Percentiles rank a stretch among this genome's conserved stretches.
Conservation (phyloP, 1,140 invertebrate genomes). For the Pygmarrhopalites habei region DNA sequence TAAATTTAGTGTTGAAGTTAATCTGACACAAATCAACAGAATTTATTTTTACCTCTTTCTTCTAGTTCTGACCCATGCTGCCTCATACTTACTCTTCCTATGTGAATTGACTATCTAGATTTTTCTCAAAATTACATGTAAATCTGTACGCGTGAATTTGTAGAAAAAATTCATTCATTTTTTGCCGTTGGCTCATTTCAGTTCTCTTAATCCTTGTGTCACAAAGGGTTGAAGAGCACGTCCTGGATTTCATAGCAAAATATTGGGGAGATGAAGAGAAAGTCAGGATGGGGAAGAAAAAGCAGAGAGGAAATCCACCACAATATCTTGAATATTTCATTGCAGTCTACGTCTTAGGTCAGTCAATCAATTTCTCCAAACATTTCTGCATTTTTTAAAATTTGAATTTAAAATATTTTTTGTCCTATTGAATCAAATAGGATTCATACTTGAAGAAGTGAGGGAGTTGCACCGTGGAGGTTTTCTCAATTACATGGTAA, state of each 20-base stretch:
- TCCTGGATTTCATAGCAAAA: slow-evolving; percentile 57
- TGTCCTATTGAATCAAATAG: slow-evolving; percentile 49
- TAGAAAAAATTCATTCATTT: too few species aligned
- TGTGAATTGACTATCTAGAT: slow-evolving; percentile 50
- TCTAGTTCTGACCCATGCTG: slow-evolving; percentile 83
- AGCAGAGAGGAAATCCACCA: slow-evolving; percentile 69
- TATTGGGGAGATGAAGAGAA: slow-evolving; percentile 43
- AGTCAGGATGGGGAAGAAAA: slow-evolving; percentile 42
- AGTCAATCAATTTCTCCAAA: slow-evolving; percentile 40
- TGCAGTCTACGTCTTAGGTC: slow-evolving; percentile 66
- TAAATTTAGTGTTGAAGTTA: too few species aligned
- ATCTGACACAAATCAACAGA: too few species aligned
- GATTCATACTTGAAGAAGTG: slow-evolving; percentile 85
- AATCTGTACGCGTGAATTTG: too few species aligned
- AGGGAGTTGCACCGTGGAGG: slow-evolving; percentile 81
- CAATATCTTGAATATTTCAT: slow-evolving; percentile 69
- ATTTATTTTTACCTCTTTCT: too few species aligned
- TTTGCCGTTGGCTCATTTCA: too few species aligned
- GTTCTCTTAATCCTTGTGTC: slow-evolving; percentile 78
- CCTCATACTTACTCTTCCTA: slow-evolving; percentile 85
- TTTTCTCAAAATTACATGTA: too few species aligned
- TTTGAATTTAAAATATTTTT: too few species aligned
- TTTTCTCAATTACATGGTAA: slow-evolving; percentile 70
- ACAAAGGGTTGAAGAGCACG: slow-evolving; percentile 68
- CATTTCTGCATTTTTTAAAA: too few species aligned